Conservation (phyloP, 2,113 vertebrate species). For the Rattus norvegicus region GRCr8 NC_086033.1:19117001-19117500, state of each 20-base stretch:
- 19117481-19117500: not conserved
- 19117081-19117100: not conserved
- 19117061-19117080: not conserved
- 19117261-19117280: not conserved
- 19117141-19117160: not conserved
- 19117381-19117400: not conserved
- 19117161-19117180: not conserved
- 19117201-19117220: not conserved
- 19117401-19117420: not conserved
- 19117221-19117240: not conserved
- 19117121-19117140: not conserved
- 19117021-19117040: not conserved
- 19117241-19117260: not conserved
- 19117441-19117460: not conserved
- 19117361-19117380: not conserved
- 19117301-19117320: not conserved
- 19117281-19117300: not conserved
- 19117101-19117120: not conserved
- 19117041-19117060: not conserved
- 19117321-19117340: not conserved
- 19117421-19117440: not conserved
- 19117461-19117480: constrained; percentile 8
- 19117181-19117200: not conserved
- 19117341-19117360: not conserved
- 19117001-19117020: not conserved